Conservation (phyloP, 2,113 vertebrate genomes). For the Spea bombifrons region DNA sequence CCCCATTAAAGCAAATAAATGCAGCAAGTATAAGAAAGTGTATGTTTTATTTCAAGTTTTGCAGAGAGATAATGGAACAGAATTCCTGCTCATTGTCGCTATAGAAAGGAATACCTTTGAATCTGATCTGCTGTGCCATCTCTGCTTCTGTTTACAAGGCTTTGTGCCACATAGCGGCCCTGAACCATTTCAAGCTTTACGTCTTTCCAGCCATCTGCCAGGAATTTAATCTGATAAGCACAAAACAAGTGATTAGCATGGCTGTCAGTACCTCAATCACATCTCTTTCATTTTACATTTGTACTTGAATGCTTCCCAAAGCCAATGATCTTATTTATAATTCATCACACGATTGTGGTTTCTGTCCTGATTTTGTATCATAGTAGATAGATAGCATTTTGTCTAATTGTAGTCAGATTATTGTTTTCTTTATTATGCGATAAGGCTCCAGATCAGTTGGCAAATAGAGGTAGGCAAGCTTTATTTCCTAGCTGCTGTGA, state of each 20-base stretch:
- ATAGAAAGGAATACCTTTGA: conserved; percentile 62
- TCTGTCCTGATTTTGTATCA: conserved; percentile 16
- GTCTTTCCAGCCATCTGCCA: conserved; percentile 76
- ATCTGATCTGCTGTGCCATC: conserved; percentile 68
- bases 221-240: conserved; percentile 62
- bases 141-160: conserved; percentile 67
- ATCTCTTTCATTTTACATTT: neutral
- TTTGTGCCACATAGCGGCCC: conserved; percentile 76
- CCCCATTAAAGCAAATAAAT: too few relatives aligned
- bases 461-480: too few relatives aligned
- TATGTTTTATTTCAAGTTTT: too few relatives aligned
- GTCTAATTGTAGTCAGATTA: neutral
- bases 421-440: too few relatives aligned
- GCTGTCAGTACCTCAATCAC: conserved; percentile 19
- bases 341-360: neutral
- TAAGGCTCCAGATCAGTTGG: too few relatives aligned
- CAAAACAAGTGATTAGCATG: conserved; percentile 33
- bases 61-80: too few relatives aligned
- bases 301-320: conserved; percentile 20
- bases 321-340: conserved; percentile 1
- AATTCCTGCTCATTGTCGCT: too few relatives aligned
- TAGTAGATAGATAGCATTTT: neutral
- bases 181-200: conserved; percentile 75
- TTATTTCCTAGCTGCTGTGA: too few relatives aligned
- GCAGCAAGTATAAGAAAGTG: too few relatives aligned